Conservation (phyloP, 2,113 vertebrate genomes). For the Odontophorus gujanensis region DNA sequence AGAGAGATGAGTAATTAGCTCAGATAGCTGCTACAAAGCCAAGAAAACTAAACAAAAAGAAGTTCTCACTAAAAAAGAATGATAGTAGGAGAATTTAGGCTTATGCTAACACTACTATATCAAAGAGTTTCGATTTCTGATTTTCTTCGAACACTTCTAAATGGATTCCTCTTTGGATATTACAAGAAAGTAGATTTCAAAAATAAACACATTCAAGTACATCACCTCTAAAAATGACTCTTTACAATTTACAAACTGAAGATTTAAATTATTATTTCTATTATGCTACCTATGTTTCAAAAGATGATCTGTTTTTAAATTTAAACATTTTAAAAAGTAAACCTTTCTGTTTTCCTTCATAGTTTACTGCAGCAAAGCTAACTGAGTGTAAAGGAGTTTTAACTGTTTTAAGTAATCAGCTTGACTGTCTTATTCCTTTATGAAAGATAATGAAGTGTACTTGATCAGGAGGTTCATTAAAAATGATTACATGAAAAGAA, state of each 20-base stretch:
- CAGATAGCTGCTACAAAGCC: not conserved
- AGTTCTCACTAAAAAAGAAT: not conserved
- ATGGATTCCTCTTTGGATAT: not conserved
- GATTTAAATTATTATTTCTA: not conserved
- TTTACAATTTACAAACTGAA: not conserved
- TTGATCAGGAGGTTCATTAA: constrained; percentile 64
- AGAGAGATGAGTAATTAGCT: constrained; percentile 7
- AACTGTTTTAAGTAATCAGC: constrained; percentile 35
- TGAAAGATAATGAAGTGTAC: constrained; percentile 56
- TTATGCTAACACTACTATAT: not conserved
- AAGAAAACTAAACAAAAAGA: not conserved
- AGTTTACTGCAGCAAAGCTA: constrained; percentile 12
- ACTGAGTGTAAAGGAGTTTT: constrained; percentile 30
- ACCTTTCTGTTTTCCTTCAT: constrained; percentile 23
- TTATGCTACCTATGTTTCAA: not conserved
- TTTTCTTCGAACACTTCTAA: not conserved
- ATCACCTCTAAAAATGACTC: not conserved
- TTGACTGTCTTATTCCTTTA: constrained; percentile 27
- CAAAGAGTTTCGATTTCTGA: not conserved
- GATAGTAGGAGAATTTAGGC: not conserved
- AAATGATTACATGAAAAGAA: constrained; percentile 32
- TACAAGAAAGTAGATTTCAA: not conserved
- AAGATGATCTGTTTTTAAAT: not conserved
- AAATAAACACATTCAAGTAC: not conserved
- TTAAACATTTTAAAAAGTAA: constrained; percentile 20